These are phyloP conservation scores for Lutraria rhynchaena DNA, from an alignment of 1,140 invertebrate genomes.

Conservation along the genomic window DNA sequence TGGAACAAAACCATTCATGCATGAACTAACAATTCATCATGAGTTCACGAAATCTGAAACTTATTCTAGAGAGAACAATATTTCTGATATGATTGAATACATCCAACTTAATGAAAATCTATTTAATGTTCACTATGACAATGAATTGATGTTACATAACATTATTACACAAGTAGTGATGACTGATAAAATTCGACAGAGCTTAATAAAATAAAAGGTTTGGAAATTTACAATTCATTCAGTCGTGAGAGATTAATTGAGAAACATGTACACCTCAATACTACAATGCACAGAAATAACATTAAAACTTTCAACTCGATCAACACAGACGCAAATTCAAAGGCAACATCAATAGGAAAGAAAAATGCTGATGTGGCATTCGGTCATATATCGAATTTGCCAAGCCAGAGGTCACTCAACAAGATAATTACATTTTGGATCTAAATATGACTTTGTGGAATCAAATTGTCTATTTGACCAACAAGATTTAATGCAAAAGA, in stretches of 20 bases:
- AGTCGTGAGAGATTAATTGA: too few relatives aligned
- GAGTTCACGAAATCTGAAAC: too few relatives aligned
- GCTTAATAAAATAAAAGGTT: neutral
- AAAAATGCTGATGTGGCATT: neutral
- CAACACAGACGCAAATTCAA: neutral
- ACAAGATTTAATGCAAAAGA: too few relatives aligned
- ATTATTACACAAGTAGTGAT: constrained; percentile 22
- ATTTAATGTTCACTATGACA: constrained; percentile 9
- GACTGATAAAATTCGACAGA: too few relatives aligned
- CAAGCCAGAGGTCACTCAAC: too few relatives aligned
- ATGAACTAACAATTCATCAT: too few relatives aligned
- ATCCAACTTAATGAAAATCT: constrained; percentile 43
- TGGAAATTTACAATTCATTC: too few relatives aligned
- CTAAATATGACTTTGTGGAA: too few relatives aligned
- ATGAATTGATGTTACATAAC: constrained; percentile 18
- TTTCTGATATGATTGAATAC: neutral
- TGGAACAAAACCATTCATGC: too few relatives aligned
- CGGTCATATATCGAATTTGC: too few relatives aligned
- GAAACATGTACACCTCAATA: too few relatives aligned
- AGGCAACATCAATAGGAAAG: neutral
- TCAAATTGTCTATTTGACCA: too few relatives aligned
- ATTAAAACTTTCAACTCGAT: constrained; percentile 16
- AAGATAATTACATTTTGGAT: neutral
- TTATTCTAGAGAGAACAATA: neutral
- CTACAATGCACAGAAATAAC: constrained; percentile 26